Base-by-base conservation (phyloP, 2,797 vertebrate species). In the Microcaecilia unicolor region DNA sequence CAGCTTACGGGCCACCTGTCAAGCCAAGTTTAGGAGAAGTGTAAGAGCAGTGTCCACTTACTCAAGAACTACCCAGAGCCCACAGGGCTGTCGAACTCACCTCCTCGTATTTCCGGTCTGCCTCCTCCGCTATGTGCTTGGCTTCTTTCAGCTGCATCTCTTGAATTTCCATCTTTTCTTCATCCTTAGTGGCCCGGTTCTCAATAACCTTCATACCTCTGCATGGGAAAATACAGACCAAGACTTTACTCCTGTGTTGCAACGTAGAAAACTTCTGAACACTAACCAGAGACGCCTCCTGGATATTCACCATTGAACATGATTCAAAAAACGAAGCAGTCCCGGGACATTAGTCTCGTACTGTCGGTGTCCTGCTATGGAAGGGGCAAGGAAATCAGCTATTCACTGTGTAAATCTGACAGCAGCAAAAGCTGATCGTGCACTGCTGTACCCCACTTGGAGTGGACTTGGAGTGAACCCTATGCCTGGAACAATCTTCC, bases 181-280 rank as follows among this genome's bases (percentile, higher is more conserved):
- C 94, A 5, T 97, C 94, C 41, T 97, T 98, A 41, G 86, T 71
- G 35, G 93, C 92, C 65, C 92, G 81, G 79, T 96, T 97, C 67
- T 98, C 94, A 3, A 98, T 97, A 61, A 95, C 94, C 79, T 98
- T 98, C 92, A 98, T 98, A 39, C 93, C 93, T 87, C 93, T 97
- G 77, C 45, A 23, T 23, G 4, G 34, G 17, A 42, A 38, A 51
- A 4, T 3, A 9, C 45, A 46, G 31, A 18, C 6, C 25, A 48
- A 15, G 21, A 39, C 1, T 2, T 58, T 53, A 53, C 1, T 18
- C 14, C 29, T 1, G 0, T 11, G 6, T 6, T 4, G 6, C 2
- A 10, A 2, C 6, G 3, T 5, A 5, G 11, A 7, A 9, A 4
- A 5, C 1, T 9, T 19, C 19, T 19, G 19, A 4, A 19, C 19